Percentiles rank a stretch among this genome's conserved stretches.
Conservation (phyloP, 2,797 vertebrate genomes). For the Halcyon badia region DNA sequence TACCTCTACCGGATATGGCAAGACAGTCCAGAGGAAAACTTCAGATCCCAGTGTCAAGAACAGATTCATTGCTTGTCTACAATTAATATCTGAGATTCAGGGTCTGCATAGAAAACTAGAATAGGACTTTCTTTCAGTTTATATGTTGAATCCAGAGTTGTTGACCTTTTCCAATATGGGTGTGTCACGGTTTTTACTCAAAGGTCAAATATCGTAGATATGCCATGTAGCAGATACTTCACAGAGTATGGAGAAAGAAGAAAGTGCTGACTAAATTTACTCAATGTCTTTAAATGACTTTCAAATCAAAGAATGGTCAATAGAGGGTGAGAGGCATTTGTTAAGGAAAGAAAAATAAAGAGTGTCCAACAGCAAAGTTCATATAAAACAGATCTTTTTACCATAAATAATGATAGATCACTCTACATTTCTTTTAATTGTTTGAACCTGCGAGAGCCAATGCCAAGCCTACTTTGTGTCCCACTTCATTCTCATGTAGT, state of each 20-base stretch:
- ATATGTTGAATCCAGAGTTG: neutral
- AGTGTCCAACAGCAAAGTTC: neutral
- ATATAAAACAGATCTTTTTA: neutral
- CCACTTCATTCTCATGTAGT: neutral
- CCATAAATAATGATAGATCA: neutral
- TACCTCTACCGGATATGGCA: constrained; percentile 13
- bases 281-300: neutral
- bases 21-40: constrained; percentile 20
- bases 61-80: constrained; percentile 28
- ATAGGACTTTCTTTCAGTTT: neutral
- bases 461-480: neutral
- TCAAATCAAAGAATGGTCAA: neutral
- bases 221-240: neutral
- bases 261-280: neutral
- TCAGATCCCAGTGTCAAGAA: constrained; percentile 3
- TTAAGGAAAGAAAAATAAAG: neutral
- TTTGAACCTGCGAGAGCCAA: neutral
- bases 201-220: neutral
- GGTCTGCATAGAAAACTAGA: neutral
- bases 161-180: neutral
- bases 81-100: constrained; percentile 8
- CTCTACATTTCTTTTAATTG: neutral
- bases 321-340: neutral
- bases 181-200: neutral
- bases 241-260: neutral